Base-by-base conservation (phyloP, 2,113 vertebrate genomes). In the Thalassarche chlororhynchos region DNA sequence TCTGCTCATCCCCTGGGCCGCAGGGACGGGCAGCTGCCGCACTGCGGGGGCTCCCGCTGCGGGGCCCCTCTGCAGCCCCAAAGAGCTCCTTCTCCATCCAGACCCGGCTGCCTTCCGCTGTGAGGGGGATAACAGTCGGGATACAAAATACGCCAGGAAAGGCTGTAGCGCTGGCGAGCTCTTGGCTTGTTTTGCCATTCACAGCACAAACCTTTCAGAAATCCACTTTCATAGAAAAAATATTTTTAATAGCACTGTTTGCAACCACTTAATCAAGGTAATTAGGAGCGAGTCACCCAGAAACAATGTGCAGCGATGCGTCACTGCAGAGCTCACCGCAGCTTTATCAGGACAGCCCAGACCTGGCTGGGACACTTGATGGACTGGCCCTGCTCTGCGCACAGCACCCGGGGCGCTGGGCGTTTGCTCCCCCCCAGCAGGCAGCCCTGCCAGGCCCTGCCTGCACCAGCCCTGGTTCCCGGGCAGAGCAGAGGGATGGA, bases 201-300 rank as follows among this genome's bases (percentile, higher is more conserved):
- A 36, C 2, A 2, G 82, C 84, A 95, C 95, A 96, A 91, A 94
- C 77, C 95, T 94, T 93, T 92, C 89, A 93, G 86, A 96, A 95
- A 96, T 92, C 64, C 81, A 87, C 93, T 94, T 93, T 71, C 16
- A 7, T 51, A 60, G 93, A 42, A 91, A 96, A 95, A 90, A 80
- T 51, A 64, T 87, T 97, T 97, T 95, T 96, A 97, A 95, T 93
- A 88, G 93, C 84, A 84, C 97, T 84, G 92, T 97, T 97, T 97
- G 80, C 95, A 96, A 84, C 96, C 95, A 93, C 94, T 98, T 97
- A 95, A 97, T 97, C 97, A 97, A 93, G 95, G 97, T 92, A 96
- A 97, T 97, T 97, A 98, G 91, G 94, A 97, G 57, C 95, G 74
- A 98, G 97, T 97, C 97, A 97, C 97, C 96, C 91, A 94, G 97